These are phyloP conservation scores for Calephelis perditalis DNA, from an alignment of 2,888 invertebrate genomes.

Conservation along the genomic window DNA sequence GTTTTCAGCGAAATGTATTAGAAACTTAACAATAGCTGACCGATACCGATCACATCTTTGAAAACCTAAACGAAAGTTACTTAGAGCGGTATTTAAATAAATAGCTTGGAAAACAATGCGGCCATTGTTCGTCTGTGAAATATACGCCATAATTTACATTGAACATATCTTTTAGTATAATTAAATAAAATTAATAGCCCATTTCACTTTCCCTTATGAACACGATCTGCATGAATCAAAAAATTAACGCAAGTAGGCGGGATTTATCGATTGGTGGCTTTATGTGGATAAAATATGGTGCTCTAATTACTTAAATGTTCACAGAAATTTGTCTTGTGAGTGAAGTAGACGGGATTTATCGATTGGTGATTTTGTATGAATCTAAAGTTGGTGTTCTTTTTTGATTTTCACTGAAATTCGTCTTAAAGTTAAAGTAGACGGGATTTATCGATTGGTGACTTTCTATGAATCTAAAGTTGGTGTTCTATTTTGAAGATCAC, in stretches of 20 bases:
- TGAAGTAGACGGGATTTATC: too few relatives aligned
- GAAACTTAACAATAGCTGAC: constrained; percentile 42
- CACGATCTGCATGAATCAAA: constrained; percentile 5
- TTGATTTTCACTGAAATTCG: too few relatives aligned
- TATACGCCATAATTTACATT: constrained; percentile 52
- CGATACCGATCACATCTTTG: constrained; percentile 56
- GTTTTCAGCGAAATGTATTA: constrained; percentile 8
- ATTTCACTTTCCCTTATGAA: constrained; percentile 23
- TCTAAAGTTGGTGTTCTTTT: too few relatives aligned
- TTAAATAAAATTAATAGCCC: constrained; percentile 23
- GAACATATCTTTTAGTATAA: constrained; percentile 27
- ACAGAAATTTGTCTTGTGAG: too few relatives aligned
- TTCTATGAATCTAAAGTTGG: too few relatives aligned
- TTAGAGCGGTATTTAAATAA: constrained; percentile 64
- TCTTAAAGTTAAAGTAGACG: too few relatives aligned
- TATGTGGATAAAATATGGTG: too few relatives aligned
- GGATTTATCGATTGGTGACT: too few relatives aligned
- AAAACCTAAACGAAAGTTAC: constrained; percentile 56
- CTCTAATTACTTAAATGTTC: too few relatives aligned
- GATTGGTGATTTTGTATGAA: too few relatives aligned
- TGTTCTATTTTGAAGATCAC: too few relatives aligned
- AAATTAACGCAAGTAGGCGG: neutral
- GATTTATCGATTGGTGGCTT: too few relatives aligned
- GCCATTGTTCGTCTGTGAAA: constrained; percentile 66
- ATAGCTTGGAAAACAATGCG: constrained; percentile 65